These are phyloP conservation scores for Cryptotermes secundus DNA, from an alignment of 1,140 invertebrate species.

Conservation along the genomic window DNA sequence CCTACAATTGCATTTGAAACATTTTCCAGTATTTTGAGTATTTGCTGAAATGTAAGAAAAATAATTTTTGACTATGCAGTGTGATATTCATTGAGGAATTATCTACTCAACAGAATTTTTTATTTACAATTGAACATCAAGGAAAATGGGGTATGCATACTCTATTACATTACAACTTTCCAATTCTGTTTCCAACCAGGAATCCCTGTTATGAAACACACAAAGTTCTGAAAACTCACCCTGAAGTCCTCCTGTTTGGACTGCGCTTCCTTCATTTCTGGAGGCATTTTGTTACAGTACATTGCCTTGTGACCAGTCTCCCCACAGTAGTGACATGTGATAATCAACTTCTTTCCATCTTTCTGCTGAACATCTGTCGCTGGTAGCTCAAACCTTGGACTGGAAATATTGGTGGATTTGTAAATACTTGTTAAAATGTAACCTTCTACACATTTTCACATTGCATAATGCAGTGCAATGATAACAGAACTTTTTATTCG, in stretches of 20 bases:
- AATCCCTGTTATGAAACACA: neutral
- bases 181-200: neutral
- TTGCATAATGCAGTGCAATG: too few species aligned
- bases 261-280: conserved; percentile 60
- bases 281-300: conserved; percentile 82
- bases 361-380: conserved; percentile 74
- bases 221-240: neutral
- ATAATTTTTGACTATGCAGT: too few species aligned
- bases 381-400: conserved; percentile 91
- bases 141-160: neutral
- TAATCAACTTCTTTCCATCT: conserved; percentile 77
- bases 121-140: too few species aligned
- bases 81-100: too few species aligned
- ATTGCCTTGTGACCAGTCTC: conserved; percentile 94
- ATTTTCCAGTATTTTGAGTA: too few species aligned
- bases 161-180: neutral
- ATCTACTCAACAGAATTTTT: too few species aligned
- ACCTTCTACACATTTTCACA: too few species aligned
- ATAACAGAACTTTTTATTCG: too few species aligned
- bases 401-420: conserved; percentile 42
- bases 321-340: conserved; percentile 93
- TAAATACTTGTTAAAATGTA: too few species aligned
- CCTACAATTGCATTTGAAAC: too few species aligned
- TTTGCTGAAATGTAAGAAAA: too few species aligned
- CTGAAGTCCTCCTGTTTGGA: conserved; percentile 42